Conservation (phyloP, 2,113 vertebrate species). For the Collichthys lucidus region DNA sequence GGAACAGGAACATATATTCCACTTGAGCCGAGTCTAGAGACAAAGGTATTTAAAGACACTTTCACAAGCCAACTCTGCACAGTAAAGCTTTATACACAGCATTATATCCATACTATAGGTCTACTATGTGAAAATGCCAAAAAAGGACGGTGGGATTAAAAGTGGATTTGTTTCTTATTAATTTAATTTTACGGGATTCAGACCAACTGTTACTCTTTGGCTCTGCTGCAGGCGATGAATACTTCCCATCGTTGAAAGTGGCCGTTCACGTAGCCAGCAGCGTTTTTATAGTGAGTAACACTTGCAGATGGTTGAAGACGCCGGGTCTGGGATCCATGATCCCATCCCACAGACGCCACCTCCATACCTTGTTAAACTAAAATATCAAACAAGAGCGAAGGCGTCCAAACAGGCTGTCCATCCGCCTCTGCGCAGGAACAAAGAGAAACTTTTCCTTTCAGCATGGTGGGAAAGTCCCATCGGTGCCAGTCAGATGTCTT, state of each 20-base stretch:
- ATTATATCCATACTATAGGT: slow-evolving; percentile 18
- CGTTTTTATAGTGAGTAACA: slow-evolving; percentile 32
- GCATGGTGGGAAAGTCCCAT: slow-evolving; percentile 62
- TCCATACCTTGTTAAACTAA: slow-evolving; percentile 41
- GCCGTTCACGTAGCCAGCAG: slow-evolving; percentile 27
- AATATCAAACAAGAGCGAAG: slow-evolving; percentile 67
- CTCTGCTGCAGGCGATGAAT: slow-evolving; percentile 25
- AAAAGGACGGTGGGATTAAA: slow-evolving; percentile 17
- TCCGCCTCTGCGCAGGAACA: slow-evolving; percentile 48
- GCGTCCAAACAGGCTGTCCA: slow-evolving; percentile 46
- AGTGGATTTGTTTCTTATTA: slow-evolving; percentile 32
- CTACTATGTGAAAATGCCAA: slow-evolving; percentile 27
- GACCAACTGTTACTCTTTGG: slow-evolving; percentile 17
- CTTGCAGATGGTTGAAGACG: slow-evolving; percentile 44
- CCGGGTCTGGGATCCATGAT: slow-evolving; percentile 33
- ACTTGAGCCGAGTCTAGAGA: slow-evolving; percentile 14
- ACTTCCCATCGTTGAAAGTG: slow-evolving; percentile 19
- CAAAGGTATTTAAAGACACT: slow-evolving; percentile 8
- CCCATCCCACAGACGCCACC: slow-evolving; percentile 41
- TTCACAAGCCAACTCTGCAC: neutral
- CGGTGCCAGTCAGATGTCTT: slow-evolving; percentile 56
- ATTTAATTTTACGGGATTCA: slow-evolving; percentile 31
- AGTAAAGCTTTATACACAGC: neutral
- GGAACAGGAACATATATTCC: slow-evolving; percentile 16
- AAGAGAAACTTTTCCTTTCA: slow-evolving; percentile 46